Evolutionary conservation across 1,140 invertebrate species (phyloP), one percentile per base, ranked within the genome.

Genomic region (Anoplophora glabripennis): DNA sequence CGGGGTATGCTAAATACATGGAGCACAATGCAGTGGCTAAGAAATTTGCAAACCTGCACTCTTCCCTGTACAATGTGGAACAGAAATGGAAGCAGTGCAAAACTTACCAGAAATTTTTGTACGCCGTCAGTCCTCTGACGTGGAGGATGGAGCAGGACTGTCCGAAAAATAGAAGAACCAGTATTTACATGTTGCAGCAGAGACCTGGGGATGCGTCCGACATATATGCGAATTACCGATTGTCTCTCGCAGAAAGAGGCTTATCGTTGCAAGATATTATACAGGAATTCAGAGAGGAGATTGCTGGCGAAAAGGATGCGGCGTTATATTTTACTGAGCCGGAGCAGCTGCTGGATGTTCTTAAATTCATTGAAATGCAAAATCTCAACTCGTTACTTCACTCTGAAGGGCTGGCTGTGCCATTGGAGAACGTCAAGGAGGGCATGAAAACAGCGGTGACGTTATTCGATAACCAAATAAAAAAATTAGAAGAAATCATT

Each of bases 91-190:
- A 80, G 48, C 81, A 79, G 49, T 79, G 81, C 37, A 77, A 84
- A 65, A 81, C 83, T 55, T 87, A 85, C 71, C 83, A 86, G 72
- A 79, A 78, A 62, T 87, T 87, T 72, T 72, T 87, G 15, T 81
- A 80, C 66, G 79, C 80, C 66, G 73, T 83, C 11, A 80, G 83
- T 36, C 82, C 84, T 10, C 70, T 82, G n/a, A 72, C 76, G 9
- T 85, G 84, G 84, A 72, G 79, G 35, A 72, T 75, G 64, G 61
- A 79, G 56, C 70, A 81, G 49, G 21, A 28, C 21, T 18, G 41
- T 35, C 47, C 59, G 60, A 45, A 12, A 35, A 34, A 15, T 8
- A 48, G 21, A 12, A 41, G 52, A 10, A 18, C 21, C 8, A 42
- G 17, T 17, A 5, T 28, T 10, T 11, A 52, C 28, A 10, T 9